Base-by-base conservation (phyloP, 2,113 vertebrate genomes). In the Oncorhynchus tshawytscha region DNA sequence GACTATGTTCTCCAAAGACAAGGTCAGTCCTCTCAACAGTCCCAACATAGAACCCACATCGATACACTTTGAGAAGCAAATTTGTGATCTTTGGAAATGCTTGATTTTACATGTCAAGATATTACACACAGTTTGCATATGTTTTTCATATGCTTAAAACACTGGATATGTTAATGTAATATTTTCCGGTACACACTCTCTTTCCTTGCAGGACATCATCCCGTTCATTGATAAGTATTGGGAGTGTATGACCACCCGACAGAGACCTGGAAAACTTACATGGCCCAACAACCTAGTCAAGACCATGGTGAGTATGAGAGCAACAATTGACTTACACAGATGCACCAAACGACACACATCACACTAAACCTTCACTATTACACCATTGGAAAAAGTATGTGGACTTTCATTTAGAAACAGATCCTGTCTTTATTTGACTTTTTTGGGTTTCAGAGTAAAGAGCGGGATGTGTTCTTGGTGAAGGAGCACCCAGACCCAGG, bases 201-300 rank as follows among this genome's bases (percentile, higher is more conserved):
- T 9, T 20, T 1, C 25, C 66, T 82, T 92, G 5, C 86, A 99
- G 98, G 98, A 99, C 71, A 99, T 99, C 77, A 99, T 99, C 73
- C 98, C 98, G 0, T 99, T 99, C 68, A 99, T 99, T 87, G 98
- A 99, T 84, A 98, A 99, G 71, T 95, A 97, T 78, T 99, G 98
- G 98, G 98, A 99, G 86, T 98, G 95, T 57, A 97, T 99, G 96
- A 99, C 98, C 0, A 99, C 97, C 0, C 93, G 98, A 4, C 98
- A 99, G 91, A 95, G 98, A 83, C 98, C 97, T 4, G 97, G 97
- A 22, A 99, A 99, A 74, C 95, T 99, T 90, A 98, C 97, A 0
- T 99, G 98, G 98, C 98, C 96, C 69, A 99, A 98, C 83, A 99
- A 99, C 84, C 99, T 99, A 74, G 98, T 99, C 69, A 99, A 99